A percentile compares a stretch with the other conserved stretches of the same genome.
phyloP scores from a whole-genome alignment of 2,888 invertebrate species.

The Saturnia japonica region DNA sequence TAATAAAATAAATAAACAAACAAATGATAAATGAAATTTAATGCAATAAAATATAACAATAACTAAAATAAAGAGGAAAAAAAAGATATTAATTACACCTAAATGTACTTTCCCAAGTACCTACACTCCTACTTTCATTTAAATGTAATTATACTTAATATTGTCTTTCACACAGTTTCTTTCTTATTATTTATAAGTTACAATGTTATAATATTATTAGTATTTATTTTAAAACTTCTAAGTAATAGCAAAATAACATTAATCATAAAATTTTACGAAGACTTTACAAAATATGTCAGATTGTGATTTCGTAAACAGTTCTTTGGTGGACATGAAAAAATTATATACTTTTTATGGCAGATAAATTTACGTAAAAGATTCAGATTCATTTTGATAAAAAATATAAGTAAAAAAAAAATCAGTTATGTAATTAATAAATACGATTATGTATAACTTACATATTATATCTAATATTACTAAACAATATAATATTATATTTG shows the following conservation, averaged over 20 bases:
- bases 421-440: neutral
- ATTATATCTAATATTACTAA: neutral
- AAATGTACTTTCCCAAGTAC: slow-evolving; percentile 16
- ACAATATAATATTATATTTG: slow-evolving; percentile 14
- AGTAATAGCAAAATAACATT: neutral
- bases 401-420: neutral
- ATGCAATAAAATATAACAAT: slow-evolving; percentile 40
- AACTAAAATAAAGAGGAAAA: slow-evolving; percentile 28
- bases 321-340: too few species aligned
- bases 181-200: slow-evolving; percentile 33
- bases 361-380: neutral
- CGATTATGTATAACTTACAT: neutral
- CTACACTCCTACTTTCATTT: slow-evolving; percentile 14
- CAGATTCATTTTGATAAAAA: neutral
- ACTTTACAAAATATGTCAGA: neutral
- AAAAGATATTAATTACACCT: slow-evolving; percentile 2
- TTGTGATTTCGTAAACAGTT: neutral
- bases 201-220: slow-evolving; percentile 25
- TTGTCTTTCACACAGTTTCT: slow-evolving; percentile 65
- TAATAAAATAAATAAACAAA: slow-evolving; percentile 46
- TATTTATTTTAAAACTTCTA: neutral
- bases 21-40: slow-evolving; percentile 51
- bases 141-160: slow-evolving; percentile 37
- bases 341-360: too few species aligned
- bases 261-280: neutral